phyloP scores from a whole-genome alignment of 2,113 vertebrate species.

The Stegostoma tigrinum region DNA sequence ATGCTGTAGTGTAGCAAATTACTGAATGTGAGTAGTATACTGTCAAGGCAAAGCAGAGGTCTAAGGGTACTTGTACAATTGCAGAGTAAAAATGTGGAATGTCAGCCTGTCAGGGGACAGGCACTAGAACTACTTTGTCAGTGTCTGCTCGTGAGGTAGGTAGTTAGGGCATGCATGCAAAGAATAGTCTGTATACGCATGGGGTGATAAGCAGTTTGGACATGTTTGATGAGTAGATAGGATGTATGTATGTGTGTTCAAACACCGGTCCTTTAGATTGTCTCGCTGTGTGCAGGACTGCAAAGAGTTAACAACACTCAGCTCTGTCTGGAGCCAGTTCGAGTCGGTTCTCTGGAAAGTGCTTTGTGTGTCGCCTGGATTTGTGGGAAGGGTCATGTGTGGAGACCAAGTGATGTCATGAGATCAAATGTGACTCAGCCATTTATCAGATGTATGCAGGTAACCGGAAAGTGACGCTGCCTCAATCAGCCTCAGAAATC shows the following conservation, averaged over 20 bases:
- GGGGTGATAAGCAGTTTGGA: no score
- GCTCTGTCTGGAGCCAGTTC: conserved; percentile 71
- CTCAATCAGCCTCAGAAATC: background rate
- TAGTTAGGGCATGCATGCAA: no score
- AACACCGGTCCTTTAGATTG: conserved; percentile 36
- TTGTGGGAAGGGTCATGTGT: conserved; percentile 78
- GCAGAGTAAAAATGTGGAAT: conserved; percentile 56
- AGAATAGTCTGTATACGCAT: background rate
- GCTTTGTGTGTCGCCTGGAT: conserved; percentile 73
- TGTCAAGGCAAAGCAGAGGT: background rate
- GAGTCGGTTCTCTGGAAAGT: conserved; percentile 79
- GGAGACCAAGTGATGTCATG: conserved; percentile 71
- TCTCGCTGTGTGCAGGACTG: conserved; percentile 41
- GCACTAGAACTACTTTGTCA: background rate
- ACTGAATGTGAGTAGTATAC: background rate
- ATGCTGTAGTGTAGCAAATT: background rate
- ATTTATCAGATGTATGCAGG: conserved; percentile 52
- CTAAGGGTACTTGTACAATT: background rate
- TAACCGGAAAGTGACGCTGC: conserved; percentile 36
- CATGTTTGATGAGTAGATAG: background rate
- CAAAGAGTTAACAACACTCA: conserved; percentile 70
- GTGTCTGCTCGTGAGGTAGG: background rate
- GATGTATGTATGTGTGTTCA: background rate
- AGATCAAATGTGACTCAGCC: conserved; percentile 69
- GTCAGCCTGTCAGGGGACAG: conserved; percentile 43